These are phyloP conservation scores for Microchrysa polita DNA, from an alignment of 2,888 invertebrate species.

Conservation along the genomic window DNA sequence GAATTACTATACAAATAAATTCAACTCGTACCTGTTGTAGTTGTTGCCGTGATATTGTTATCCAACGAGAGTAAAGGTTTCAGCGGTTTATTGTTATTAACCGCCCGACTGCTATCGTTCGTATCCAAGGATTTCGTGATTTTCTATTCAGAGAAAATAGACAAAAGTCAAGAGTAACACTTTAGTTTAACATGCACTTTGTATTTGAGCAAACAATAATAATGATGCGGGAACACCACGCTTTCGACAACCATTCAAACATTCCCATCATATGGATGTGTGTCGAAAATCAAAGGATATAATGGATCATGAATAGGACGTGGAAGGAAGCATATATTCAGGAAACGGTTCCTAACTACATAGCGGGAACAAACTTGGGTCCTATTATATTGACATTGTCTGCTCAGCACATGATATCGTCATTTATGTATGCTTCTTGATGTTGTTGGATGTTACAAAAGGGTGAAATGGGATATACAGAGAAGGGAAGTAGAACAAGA, in stretches of 20 bases:
- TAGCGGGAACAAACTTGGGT: too few species aligned
- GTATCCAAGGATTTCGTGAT: constrained; percentile 63
- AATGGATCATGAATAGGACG: too few species aligned
- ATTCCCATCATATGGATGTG: too few species aligned
- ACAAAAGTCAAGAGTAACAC: constrained; percentile 13
- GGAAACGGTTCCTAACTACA: too few species aligned
- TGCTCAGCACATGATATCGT: too few species aligned
- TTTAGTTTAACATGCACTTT: neutral
- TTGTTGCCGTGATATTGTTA: constrained; percentile 51
- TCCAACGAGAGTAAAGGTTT: constrained; percentile 62
- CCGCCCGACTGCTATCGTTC: constrained; percentile 58
- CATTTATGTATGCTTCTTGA: too few species aligned
- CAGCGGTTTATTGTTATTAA: constrained; percentile 61
- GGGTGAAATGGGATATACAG: neutral
- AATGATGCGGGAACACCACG: too few species aligned
- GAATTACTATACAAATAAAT: too few species aligned
- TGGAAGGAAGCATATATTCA: too few species aligned
- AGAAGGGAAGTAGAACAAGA: constrained; percentile 6
- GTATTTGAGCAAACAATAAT: neutral
- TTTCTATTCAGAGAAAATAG: constrained; percentile 57
- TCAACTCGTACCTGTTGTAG: constrained; percentile 25
- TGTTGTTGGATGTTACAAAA: constrained; percentile 24
- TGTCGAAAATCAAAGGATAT: too few species aligned
- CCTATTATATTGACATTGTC: too few species aligned
- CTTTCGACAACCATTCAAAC: constrained; percentile 19